phyloP scores from a whole-genome alignment of 2,888 invertebrate species.

The Hirtodrosophila duncani region DNA sequence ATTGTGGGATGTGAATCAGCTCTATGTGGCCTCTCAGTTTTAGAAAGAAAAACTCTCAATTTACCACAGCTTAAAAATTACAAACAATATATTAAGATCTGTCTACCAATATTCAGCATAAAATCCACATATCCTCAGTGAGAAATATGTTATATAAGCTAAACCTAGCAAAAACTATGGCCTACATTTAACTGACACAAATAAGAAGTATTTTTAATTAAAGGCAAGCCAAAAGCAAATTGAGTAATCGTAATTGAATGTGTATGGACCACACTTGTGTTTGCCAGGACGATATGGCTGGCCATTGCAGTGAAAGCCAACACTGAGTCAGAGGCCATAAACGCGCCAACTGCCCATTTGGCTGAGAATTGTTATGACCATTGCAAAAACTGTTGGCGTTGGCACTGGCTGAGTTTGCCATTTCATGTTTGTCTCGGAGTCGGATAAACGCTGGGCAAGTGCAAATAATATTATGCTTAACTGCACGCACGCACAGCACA shows the following conservation, averaged over 20 bases:
- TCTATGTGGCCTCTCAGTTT: no score
- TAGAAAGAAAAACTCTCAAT: no score
- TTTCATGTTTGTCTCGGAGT: slow-evolving; percentile 20
- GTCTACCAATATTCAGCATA: no score
- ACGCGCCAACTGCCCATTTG: slow-evolving; percentile 51
- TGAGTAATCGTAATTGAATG: slow-evolving; percentile 27
- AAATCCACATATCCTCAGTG: no score
- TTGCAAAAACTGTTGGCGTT: slow-evolving; percentile 6
- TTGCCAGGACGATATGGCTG: no score
- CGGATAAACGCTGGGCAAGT: slow-evolving; percentile 49
- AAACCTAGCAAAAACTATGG: background rate
- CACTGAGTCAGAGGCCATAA: slow-evolving; percentile 38
- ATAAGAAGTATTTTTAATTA: slow-evolving; percentile 31
- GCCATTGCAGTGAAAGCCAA: no score
- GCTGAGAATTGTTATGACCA: slow-evolving; percentile 59
- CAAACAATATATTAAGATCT: no score
- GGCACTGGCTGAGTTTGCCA: slow-evolving; percentile 9
- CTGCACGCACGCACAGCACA: slow-evolving; percentile 51
- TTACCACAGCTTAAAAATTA: no score
- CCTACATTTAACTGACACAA: background rate
- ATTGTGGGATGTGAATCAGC: no score
- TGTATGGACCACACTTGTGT: background rate
- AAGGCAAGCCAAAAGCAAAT: slow-evolving; percentile 15
- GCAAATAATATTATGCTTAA: slow-evolving; percentile 71
- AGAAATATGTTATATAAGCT: no score